Evolutionary conservation across 2,888 invertebrate species (phyloP).

Genomic region (Yponomeuta plumbellus): DNA sequence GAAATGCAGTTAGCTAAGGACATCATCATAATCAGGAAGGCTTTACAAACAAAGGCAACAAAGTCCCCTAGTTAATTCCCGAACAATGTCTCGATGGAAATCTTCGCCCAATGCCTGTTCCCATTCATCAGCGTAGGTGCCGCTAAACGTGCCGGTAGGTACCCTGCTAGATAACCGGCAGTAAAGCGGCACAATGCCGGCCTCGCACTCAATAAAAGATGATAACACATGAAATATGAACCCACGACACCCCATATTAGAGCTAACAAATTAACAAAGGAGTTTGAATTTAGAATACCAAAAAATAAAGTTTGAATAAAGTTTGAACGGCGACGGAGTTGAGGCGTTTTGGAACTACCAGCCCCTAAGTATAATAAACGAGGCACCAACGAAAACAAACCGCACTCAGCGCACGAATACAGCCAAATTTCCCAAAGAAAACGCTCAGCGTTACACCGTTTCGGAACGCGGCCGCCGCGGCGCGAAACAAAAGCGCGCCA

Average conservation of each 20-base stretch:
- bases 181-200: slow-evolving; percentile 73
- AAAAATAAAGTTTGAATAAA: not conserved
- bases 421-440: slow-evolving; percentile 70
- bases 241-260: slow-evolving; percentile 60
- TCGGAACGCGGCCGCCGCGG: slow-evolving; percentile 60
- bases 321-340: not conserved
- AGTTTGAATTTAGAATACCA: not conserved
- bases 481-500: slow-evolving; percentile 75
- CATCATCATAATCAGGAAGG: not conserved
- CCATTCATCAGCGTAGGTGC: slow-evolving; percentile 64
- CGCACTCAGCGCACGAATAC: slow-evolving; percentile 59
- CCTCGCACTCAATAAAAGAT: slow-evolving; percentile 76
- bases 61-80: slow-evolving; percentile 6
- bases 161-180: slow-evolving; percentile 64
- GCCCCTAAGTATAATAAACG: slow-evolving; percentile 57
- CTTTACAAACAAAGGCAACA: not conserved
- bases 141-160: slow-evolving; percentile 68
- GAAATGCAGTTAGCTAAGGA: not conserved
- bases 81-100: not conserved
- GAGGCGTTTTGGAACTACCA: slow-evolving; percentile 40
- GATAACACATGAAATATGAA: slow-evolving; percentile 77
- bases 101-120: slow-evolving; percentile 42
- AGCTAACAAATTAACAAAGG: slow-evolving; percentile 21
- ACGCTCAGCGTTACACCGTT: slow-evolving; percentile 68
- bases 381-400: slow-evolving; percentile 66